Base-by-base conservation (phyloP, 2,113 vertebrate species). In the Turnix velox region DNA sequence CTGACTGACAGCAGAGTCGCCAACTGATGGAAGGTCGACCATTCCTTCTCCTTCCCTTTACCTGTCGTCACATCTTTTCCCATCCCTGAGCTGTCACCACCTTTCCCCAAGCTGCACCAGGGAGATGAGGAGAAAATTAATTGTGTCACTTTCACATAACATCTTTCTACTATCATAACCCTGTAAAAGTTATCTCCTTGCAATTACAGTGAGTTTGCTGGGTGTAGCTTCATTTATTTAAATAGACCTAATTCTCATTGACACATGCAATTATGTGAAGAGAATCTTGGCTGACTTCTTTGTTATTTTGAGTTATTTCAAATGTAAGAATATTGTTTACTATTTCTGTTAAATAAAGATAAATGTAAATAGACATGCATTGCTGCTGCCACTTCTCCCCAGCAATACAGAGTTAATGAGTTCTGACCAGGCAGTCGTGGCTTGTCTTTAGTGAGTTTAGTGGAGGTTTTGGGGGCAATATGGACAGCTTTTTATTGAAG, bases 251-350 rank as follows among this genome's bases (percentile, higher is more conserved):
- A 31, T 63, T 74, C 54, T 92, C 93, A 95, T 86, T 96, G 95
- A 89, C 93, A 92, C 40, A 52, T 68, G 35, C 72, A 71, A 90
- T 67, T 55, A 84, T 80, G 46, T 59, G 63, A 90, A 59, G 67
- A 83, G 67, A 96, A 80, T 94, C 35, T 11, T 66, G 55, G 42
- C 46, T 79, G 77, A 71, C 68, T 51, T 80, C 68, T 95, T 71
- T 95, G 88, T 94, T 93, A 94, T 7, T 89, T 39, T 84, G 81
- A 93, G 74, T 95, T 95, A 96, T 89, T 92, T 94, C 37, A 82
- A 87, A 72, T 45, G 19, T 67, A 68, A 94, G 20, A 89, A 91
- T 66, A 57, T 68, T 89, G 91, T 96, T 95, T 95, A 87, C 52
- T 65, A 71, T 62, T 92, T 72, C 69, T 51, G 48, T 72, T 89